Evolutionary conservation across 2,888 invertebrate species (phyloP).

Genomic region (Callyntrura guangdongensis): DNA sequence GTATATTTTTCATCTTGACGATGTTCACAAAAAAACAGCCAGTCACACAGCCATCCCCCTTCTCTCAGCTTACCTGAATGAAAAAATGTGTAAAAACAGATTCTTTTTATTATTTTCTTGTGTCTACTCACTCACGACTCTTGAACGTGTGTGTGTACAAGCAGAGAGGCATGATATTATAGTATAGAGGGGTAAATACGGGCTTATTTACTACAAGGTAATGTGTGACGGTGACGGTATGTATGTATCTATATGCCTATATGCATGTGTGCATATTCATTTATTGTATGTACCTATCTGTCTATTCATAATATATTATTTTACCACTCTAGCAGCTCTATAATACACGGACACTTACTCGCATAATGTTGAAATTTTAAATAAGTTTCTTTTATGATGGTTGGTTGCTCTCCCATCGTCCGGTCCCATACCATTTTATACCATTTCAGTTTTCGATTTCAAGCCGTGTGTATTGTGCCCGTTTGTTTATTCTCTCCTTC

Average conservation of each 20-base stretch:
- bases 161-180: neutral
- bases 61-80: slow-evolving; percentile 51
- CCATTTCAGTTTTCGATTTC: slow-evolving; percentile 47
- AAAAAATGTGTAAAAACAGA: slow-evolving; percentile 26
- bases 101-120: neutral
- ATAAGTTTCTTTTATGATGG: slow-evolving; percentile 40
- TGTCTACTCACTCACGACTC: slow-evolving; percentile 27
- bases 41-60: slow-evolving; percentile 1
- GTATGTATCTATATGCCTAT: neutral
- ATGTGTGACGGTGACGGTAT: slow-evolving; percentile 5
- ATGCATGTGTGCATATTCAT: neutral
- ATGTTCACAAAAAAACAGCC: neutral
- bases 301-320: neutral
- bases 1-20: slow-evolving; percentile 1
- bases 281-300: slow-evolving; percentile 4
- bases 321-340: neutral
- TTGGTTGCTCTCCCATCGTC: slow-evolving; percentile 5
- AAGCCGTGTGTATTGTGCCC: slow-evolving; percentile 27
- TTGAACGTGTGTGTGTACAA: neutral
- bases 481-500: slow-evolving; percentile 15
- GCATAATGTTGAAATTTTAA: slow-evolving; percentile 37
- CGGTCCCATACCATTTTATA: slow-evolving; percentile 20
- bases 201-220: neutral
- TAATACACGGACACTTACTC: neutral
- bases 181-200: neutral